Evolutionary conservation across 2,113 vertebrate species (phyloP).

Genomic region (Psophia crepitans): DNA sequence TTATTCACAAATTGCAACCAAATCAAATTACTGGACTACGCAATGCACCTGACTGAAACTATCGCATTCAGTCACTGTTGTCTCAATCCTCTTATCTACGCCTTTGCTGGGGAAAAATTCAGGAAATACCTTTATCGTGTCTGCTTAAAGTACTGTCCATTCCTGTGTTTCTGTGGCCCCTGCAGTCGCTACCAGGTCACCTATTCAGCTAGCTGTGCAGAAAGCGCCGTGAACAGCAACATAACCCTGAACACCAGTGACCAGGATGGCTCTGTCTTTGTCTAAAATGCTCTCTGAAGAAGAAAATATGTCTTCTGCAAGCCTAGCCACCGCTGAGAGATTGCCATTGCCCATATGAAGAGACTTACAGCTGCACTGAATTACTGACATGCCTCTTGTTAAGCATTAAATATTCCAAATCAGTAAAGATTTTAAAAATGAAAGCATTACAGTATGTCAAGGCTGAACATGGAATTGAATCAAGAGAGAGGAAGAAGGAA

Average conservation of each 20-base stretch:
- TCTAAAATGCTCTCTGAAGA: constrained; percentile 3
- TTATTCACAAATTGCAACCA: constrained; percentile 60
- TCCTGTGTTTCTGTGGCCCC: constrained; percentile 30
- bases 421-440: background rate
- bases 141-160: constrained; percentile 54
- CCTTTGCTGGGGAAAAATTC: constrained; percentile 90
- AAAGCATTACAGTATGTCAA: background rate
- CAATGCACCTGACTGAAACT: constrained; percentile 75
- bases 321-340: background rate
- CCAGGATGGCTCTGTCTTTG: constrained; percentile 28
- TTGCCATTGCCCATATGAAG: background rate
- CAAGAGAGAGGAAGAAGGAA: background rate
- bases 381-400: background rate
- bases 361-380: background rate
- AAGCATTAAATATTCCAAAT: background rate
- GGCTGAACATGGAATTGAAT: background rate
- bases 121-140: constrained; percentile 75
- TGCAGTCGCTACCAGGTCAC: background rate
- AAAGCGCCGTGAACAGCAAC: constrained; percentile 31
- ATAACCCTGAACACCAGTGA: constrained; percentile 65
- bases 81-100: constrained; percentile 91
- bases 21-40: background rate
- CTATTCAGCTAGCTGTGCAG: constrained; percentile 26
- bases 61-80: constrained; percentile 87
- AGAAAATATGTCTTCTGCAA: background rate